Evolutionary conservation across 2,113 vertebrate genomes (phyloP), one percentile per base, ranked within the genome.

Genomic region (Corythaixoides concolor): DNA sequence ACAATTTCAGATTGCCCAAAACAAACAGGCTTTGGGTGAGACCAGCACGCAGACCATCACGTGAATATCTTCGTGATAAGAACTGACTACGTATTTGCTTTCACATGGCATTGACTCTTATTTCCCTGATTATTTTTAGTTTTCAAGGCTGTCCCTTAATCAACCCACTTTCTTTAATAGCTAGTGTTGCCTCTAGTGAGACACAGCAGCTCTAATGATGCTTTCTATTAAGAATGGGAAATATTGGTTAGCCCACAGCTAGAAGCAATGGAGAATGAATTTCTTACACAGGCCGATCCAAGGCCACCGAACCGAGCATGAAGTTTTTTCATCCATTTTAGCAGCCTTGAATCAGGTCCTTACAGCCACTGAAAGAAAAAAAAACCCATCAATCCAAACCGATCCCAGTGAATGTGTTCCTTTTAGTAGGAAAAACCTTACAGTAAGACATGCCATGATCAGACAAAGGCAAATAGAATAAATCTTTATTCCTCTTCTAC

Each of bases 111-210:
- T 60, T 55, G 82, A 75, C 66, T 79, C 74, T 88, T 79, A 43
- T 41, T 88, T 82, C 59, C 82, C 85, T 82, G 66, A 27, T 67
- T 94, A 91, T 93, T 95, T 91, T 88, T 68, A 88, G 82, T 39
- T 74, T 89, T 76, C 11, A 62, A 85, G 82, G 67, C 39, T 64
- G 55, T 69, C 55, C 58, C 74, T 85, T 90, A 62, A 88, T 50
- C 62, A 76, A 67, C 27, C 10, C 9, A 6, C 50, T 83, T 82
- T 79, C 62, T 69, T 35, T 60, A 79, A 55, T 23, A 67, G 58
- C 73, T 55, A 8, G 8, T 18, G 50, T 75, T 75, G 81, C 76
- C 41, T 81, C 41, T 37, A 17, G 73, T 16, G n/a, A 50, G 69
- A 72, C 43, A 43, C 32, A 66, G 81, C 35, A 60, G 58, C 39